These are phyloP conservation scores for Prunella fulvescens DNA, from an alignment of 2,113 vertebrate genomes.

Conservation along the genomic window DNA sequence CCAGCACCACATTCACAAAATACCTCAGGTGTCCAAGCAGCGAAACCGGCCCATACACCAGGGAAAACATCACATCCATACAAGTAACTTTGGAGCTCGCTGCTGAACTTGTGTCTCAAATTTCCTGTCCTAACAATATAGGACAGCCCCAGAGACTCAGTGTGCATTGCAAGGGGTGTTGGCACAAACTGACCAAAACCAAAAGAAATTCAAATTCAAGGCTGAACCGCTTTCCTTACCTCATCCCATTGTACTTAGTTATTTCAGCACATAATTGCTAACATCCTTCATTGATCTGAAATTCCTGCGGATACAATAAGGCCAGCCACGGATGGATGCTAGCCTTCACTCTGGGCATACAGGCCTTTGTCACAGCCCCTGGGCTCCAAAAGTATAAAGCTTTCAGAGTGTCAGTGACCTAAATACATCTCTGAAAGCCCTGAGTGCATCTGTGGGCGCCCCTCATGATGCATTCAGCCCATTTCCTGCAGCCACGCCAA, in stretches of 20 bases:
- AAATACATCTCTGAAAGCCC: slow-evolving; percentile 42
- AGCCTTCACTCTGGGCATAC: slow-evolving; percentile 32
- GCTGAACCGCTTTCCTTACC: slow-evolving; percentile 12
- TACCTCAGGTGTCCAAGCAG: background rate
- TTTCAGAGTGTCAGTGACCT: slow-evolving; percentile 51
- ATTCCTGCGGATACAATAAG: slow-evolving; percentile 61
- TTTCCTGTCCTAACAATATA: slow-evolving; percentile 20
- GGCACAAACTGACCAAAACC: background rate
- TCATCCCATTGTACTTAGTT: slow-evolving; percentile 62
- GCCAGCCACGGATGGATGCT: slow-evolving; percentile 52
- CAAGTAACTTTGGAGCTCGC: background rate
- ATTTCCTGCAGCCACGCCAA: background rate
- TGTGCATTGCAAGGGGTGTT: background rate
- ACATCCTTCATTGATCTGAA: slow-evolving; percentile 64
- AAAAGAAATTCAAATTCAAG: slow-evolving; percentile 59
- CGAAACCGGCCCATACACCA: fast-evolving
- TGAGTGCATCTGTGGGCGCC: background rate
- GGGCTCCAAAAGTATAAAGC: slow-evolving; percentile 14
- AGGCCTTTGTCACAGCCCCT: slow-evolving; percentile 40
- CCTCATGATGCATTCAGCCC: background rate
- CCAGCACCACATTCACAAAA: background rate
- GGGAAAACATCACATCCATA: background rate
- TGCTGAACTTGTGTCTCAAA: background rate
- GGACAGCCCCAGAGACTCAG: background rate
- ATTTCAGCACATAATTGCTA: slow-evolving; percentile 67